Conservation (phyloP, 2,888 invertebrate genomes). For the Phaedon cochleariae region DNA sequence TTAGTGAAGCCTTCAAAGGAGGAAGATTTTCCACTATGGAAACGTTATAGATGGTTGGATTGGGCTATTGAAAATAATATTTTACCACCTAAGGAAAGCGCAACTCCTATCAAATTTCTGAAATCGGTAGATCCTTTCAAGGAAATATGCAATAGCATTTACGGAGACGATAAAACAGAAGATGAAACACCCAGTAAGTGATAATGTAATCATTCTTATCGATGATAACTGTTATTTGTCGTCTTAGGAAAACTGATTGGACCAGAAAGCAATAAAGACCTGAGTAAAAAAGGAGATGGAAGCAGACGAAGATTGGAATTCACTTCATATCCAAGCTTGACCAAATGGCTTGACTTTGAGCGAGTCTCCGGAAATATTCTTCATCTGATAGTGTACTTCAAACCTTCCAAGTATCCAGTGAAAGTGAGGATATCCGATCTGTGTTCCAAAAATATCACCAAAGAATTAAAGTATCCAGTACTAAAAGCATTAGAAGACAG, state of each 20-base stretch:
- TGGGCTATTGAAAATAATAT: slow-evolving; percentile 61
- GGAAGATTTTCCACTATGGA: slow-evolving; percentile 59
- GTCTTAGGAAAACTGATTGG: background rate
- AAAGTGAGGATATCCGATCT: slow-evolving; percentile 49
- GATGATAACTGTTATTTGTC: too few relatives aligned
- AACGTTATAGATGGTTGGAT: slow-evolving; percentile 61
- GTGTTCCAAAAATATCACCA: slow-evolving; percentile 18
- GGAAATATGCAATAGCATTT: slow-evolving; percentile 18
- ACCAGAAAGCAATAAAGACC: background rate
- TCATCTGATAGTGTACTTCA: slow-evolving; percentile 51
- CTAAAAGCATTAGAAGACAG: slow-evolving; percentile 1
- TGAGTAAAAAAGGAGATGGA: slow-evolving; percentile 1
- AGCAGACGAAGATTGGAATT: slow-evolving; percentile 7
- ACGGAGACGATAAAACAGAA: background rate
- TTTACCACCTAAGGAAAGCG: slow-evolving; percentile 45
- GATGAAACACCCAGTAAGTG: slow-evolving; percentile 2
- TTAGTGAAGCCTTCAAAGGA: slow-evolving; percentile 51
- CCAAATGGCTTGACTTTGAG: slow-evolving; percentile 54
- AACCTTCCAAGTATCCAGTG: slow-evolving; percentile 49
- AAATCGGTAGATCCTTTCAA: slow-evolving; percentile 52
- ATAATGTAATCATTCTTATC: too few relatives aligned
- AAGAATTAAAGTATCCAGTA: slow-evolving; percentile 17
- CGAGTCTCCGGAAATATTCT: slow-evolving; percentile 46
- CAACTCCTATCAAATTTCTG: slow-evolving; percentile 49
- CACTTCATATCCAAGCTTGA: too few relatives aligned